Evolutionary conservation across 2,797 vertebrate species (phyloP).

Genomic region (Sandelia bainsii): DNA sequence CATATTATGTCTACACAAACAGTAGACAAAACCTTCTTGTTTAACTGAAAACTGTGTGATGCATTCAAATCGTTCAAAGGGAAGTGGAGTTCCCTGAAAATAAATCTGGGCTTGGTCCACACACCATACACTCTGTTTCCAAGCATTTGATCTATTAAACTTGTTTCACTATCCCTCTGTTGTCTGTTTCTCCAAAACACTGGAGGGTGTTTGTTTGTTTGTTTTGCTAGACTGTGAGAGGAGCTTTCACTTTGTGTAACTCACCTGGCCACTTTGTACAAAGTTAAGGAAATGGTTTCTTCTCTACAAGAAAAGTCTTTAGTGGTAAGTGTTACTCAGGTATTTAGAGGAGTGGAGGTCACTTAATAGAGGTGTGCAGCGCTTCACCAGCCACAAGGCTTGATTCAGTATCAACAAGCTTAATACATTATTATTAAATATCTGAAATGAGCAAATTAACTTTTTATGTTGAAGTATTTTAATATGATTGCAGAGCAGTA

Average conservation of each 20-base stretch:
- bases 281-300: background rate
- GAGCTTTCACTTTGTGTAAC: too few relatives aligned
- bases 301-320: background rate
- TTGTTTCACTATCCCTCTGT: too few relatives aligned
- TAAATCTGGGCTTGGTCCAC: background rate
- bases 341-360: too few relatives aligned
- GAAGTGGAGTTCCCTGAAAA: constrained; percentile 1
- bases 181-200: constrained; percentile 1
- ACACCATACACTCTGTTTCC: constrained; percentile 17
- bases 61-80: too few relatives aligned
- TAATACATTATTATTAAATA: background rate
- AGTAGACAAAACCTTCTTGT: background rate
- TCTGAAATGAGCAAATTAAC: background rate
- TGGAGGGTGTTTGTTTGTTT: too few relatives aligned
- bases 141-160: too few relatives aligned
- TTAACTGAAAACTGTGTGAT: constrained; percentile 3
- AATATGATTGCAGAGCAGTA: background rate
- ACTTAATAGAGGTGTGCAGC: too few relatives aligned
- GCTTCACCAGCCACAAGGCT: background rate
- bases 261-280: background rate
- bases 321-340: background rate
- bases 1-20: too few relatives aligned
- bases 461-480: background rate
- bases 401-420: background rate
- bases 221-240: too few relatives aligned